Base-by-base conservation (phyloP, 2,113 vertebrate species). In the Prolemur simus region DNA sequence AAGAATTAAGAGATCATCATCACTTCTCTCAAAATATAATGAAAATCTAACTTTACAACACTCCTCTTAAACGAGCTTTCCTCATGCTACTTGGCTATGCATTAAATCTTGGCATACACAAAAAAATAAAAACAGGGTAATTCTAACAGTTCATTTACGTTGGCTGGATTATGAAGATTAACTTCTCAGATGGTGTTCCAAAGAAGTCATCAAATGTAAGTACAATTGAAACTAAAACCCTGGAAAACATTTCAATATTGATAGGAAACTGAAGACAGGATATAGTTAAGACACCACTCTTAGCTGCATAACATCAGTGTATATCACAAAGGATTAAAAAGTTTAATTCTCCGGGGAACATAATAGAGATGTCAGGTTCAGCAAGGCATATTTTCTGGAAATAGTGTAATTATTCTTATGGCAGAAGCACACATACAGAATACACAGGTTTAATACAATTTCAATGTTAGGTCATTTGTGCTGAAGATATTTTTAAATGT, bases 191-290 rank as follows among this genome's bases (percentile, higher is more conserved):
- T 77, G 49, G 42, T 34, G 27, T 87, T 95, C 84, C 66, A 87
- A 91, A 96, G 81, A 95, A 96, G 64, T 58, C 76, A 82, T 68
- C 56, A 39, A 94, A 88, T 77, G 8, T 49, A 92, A 87, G 74
- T 77, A 49, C 37, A 94, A 94, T 52, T 89, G 85, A 96, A 98
- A 96, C 89, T 78, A 96, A 95, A 96, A 95, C 56, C 85, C 81
- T 85, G 39, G 56, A 87, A 97, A 90, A 77, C 56, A 96, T 92
- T 94, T 97, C 87, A 87, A 68, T 94, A 88, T 94, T 78, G 82
- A 90, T 42, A 96, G 87, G 85, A 91, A 87, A 69, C 52, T 64
- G 81, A 93, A 87, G 87, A 83, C 18, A 96, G 84, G 71, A 81
- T 87, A 27, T 17, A 93, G 80, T 66, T 32, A 82, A 89, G 87